Evolutionary conservation across 2,113 vertebrate species (phyloP).

Genomic region (Pyrgilauda ruficollis): DNA sequence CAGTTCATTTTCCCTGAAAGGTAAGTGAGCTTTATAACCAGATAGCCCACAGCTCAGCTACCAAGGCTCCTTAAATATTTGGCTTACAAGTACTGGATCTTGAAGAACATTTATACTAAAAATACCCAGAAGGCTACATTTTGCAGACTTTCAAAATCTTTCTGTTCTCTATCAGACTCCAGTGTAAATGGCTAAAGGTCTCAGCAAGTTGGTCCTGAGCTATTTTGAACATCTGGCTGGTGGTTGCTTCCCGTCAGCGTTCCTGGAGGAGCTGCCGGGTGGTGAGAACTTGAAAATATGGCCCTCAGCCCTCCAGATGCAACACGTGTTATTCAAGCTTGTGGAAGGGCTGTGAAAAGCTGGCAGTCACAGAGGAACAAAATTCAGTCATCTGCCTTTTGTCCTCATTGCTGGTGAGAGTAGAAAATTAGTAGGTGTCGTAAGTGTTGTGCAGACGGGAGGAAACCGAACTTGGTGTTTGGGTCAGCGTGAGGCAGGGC

Average conservation of each 20-base stretch:
- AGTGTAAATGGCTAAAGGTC: neutral
- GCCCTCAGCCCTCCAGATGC: neutral
- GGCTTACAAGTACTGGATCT: neutral
- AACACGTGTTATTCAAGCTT: neutral
- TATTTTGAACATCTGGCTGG: neutral
- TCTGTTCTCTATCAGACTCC: neutral
- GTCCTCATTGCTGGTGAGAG: neutral
- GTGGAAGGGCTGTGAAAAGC: neutral
- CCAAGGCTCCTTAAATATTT: neutral
- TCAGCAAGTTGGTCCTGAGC: neutral
- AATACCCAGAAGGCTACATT: neutral
- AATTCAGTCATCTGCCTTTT: constrained; percentile 26
- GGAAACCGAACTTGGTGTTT: neutral
- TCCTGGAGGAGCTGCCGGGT: neutral
- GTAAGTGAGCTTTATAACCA: neutral
- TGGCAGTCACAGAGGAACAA: neutral
- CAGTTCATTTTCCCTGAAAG: neutral
- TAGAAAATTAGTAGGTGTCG: neutral
- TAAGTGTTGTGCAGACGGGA: neutral
- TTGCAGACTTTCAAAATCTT: neutral
- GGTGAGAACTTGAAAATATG: neutral
- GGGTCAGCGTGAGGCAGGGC: neutral
- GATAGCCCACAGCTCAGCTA: neutral
- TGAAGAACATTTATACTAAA: neutral
- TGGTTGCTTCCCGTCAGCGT: neutral